These are phyloP conservation scores for Sebastes schlegelii DNA, from an alignment of 2,113 vertebrate species.

Conservation along the genomic window DNA sequence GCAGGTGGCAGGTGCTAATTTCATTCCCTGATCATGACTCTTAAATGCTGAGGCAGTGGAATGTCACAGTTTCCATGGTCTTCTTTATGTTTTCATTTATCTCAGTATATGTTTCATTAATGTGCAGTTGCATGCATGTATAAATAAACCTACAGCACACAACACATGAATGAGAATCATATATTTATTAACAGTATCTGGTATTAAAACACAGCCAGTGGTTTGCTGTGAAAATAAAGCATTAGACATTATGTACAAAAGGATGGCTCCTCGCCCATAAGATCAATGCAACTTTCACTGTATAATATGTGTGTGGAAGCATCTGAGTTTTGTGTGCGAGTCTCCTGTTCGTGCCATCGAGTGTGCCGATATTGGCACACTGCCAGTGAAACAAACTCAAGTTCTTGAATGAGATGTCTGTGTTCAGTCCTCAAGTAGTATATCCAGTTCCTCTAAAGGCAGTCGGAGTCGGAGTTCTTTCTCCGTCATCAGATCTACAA, in stretches of 20 bases:
- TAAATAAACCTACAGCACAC: slow-evolving; percentile 2
- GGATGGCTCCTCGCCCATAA: neutral
- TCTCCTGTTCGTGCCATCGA: slow-evolving; percentile 9
- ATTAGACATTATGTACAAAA: slow-evolving; percentile 21
- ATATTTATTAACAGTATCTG: slow-evolving; percentile 52
- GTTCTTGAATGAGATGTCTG: slow-evolving; percentile 5
- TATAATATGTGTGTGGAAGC: neutral
- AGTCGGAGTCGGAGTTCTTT: slow-evolving; percentile 92
- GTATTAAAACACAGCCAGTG: neutral
- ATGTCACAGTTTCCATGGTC: neutral
- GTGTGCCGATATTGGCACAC: neutral
- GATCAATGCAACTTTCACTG: slow-evolving; percentile 9
- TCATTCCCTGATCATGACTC: neutral
- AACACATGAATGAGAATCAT: slow-evolving; percentile 3
- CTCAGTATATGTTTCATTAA: neutral
- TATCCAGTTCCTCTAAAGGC: slow-evolving; percentile 92
- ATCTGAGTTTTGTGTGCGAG: neutral
- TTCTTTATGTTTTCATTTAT: neutral
- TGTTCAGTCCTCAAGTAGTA: slow-evolving; percentile 90
- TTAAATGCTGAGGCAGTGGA: neutral
- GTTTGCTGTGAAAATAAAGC: slow-evolving; percentile 15
- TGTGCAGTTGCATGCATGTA: neutral
- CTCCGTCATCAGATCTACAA: slow-evolving; percentile 91
- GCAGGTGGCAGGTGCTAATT: too few relatives aligned
- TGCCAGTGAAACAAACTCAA: slow-evolving; percentile 6